Conservation (phyloP, 1,140 invertebrate genomes). For the Zaprionus vittiger region DNA sequence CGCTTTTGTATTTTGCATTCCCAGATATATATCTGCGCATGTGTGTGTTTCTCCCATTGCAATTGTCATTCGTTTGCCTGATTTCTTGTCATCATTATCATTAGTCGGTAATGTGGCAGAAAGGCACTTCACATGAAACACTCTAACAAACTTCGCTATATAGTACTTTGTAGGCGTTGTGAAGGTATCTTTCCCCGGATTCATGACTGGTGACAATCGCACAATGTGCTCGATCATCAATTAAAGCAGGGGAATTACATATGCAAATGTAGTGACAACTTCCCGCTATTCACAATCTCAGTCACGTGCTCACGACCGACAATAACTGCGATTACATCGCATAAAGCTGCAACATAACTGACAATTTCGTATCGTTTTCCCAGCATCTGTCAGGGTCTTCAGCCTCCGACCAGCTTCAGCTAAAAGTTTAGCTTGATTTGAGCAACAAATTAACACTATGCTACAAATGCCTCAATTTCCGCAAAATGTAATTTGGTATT, state of each 20-base stretch:
- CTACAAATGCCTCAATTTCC: slow-evolving; percentile 74
- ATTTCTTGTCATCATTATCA: slow-evolving; percentile 31
- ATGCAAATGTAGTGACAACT: slow-evolving; percentile 17
- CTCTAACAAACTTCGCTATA: background rate
- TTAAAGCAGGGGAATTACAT: slow-evolving; percentile 15
- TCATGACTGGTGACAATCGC: slow-evolving; percentile 18
- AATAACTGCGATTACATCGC: background rate
- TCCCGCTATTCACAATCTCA: background rate
- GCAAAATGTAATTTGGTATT: slow-evolving; percentile 67
- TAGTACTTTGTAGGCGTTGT: slow-evolving; percentile 9
- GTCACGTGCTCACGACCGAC: background rate
- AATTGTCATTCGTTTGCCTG: slow-evolving; percentile 29
- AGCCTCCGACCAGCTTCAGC: background rate
- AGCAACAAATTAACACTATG: slow-evolving; percentile 57
- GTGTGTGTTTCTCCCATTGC: slow-evolving; percentile 9
- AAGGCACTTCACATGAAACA: slow-evolving; percentile 19
- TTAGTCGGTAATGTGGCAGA: slow-evolving; percentile 36
- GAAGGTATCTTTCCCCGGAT: slow-evolving; percentile 1
- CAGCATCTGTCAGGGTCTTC: slow-evolving; percentile 1
- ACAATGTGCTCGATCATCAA: slow-evolving; percentile 3
- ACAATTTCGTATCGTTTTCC: background rate
- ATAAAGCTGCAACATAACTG: background rate
- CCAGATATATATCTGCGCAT: background rate
- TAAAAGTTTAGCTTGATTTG: slow-evolving; percentile 49
- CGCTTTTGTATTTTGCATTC: slow-evolving; percentile 5